Percentiles rank a stretch among this genome's conserved stretches.
Evolutionary conservation across 2,888 invertebrate species (phyloP).

Genomic region (Willowsia nigromaculata): DNA sequence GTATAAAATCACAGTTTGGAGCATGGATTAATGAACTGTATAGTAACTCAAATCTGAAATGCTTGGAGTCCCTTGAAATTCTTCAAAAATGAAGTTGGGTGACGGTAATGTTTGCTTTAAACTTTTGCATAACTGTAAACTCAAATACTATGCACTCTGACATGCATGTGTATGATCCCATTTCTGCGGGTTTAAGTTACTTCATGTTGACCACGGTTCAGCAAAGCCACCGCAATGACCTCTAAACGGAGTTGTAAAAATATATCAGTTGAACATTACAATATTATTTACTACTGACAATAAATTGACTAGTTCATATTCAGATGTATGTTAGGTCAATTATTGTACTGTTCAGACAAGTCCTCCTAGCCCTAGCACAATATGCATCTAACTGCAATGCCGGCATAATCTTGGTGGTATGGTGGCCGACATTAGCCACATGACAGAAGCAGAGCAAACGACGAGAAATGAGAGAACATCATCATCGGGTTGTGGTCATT

Average conservation of each 20-base stretch:
- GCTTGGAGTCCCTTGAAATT: no score
- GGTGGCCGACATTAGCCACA: no score
- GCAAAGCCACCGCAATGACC: not conserved
- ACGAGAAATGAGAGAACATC: no score
- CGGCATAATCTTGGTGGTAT: no score
- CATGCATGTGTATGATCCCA: not conserved
- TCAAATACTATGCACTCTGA: not conserved
- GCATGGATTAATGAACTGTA: no score
- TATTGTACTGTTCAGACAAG: no score
- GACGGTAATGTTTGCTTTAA: not conserved
- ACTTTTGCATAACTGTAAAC: not conserved
- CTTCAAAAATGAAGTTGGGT: no score
- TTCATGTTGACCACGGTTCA: not conserved
- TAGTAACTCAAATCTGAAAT: not conserved
- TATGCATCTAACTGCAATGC: no score
- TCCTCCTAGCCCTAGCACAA: no score
- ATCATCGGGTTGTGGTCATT: not conserved
- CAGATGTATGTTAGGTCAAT: no score
- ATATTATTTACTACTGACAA: not conserved
- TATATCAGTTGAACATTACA: not conserved
- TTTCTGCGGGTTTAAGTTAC: not conserved
- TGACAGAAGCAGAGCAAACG: no score
- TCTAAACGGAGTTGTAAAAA: not conserved
- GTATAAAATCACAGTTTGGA: no score
- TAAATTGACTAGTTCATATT: not conserved